These are phyloP conservation scores for Oreotrochilus melanogaster DNA, from an alignment of 2,113 vertebrate species.

Conservation along the genomic window DNA sequence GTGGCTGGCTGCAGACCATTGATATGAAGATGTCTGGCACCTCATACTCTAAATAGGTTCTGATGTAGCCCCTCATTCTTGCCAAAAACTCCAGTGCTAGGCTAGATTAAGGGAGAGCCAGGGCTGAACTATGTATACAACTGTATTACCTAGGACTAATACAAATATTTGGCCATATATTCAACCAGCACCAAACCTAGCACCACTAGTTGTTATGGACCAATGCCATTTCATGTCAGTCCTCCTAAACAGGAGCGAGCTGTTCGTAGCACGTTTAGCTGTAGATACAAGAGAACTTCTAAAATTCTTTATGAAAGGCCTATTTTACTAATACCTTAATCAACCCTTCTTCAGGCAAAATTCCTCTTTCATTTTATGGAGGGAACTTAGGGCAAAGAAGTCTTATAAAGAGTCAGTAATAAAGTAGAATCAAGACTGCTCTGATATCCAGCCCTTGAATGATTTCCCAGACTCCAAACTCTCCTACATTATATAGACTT, in stretches of 20 bases:
- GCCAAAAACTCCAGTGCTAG: neutral
- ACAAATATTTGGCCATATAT: neutral
- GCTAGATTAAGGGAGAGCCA: slow-evolving; percentile 10
- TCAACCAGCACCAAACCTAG: neutral
- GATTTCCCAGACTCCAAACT: neutral
- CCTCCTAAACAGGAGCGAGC: slow-evolving; percentile 9
- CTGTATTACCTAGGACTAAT: neutral
- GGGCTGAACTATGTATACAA: neutral
- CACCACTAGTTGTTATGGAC: neutral
- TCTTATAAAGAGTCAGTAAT: neutral
- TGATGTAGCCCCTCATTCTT: slow-evolving; percentile 13
- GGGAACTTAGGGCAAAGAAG: neutral
- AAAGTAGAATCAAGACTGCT: neutral
- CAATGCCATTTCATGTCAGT: slow-evolving; percentile 1
- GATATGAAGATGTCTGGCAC: neutral
- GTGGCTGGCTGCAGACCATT: neutral
- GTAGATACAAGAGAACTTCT: neutral
- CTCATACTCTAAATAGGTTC: slow-evolving; percentile 26
- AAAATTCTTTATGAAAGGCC: neutral
- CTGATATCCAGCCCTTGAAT: neutral
- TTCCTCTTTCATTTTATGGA: neutral
- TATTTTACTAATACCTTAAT: neutral
- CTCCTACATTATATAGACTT: neutral
- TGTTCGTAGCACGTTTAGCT: neutral
- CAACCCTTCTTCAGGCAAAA: neutral